A percentile compares a stretch with the other conserved stretches of the same genome.
Evolutionary conservation across 2,113 vertebrate genomes (phyloP).

Genomic region (Genyomyrus donnyi): DNA sequence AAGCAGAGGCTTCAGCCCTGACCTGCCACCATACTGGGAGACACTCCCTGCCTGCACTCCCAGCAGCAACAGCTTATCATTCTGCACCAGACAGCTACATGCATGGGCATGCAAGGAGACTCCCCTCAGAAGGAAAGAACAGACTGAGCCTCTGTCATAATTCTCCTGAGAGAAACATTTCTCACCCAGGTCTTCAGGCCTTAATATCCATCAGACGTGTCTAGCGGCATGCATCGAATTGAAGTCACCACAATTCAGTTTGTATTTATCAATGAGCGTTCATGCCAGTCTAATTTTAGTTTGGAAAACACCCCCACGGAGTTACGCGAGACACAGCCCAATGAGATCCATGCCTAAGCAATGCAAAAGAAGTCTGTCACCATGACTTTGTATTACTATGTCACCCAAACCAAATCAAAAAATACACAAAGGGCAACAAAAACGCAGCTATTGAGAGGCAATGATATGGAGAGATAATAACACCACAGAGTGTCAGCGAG

Average conservation of each 20-base stretch:
- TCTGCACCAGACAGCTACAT: neutral
- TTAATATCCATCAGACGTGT: neutral
- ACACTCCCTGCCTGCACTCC: neutral
- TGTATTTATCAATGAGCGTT: neutral
- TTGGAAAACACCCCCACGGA: neutral
- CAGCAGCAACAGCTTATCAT: neutral
- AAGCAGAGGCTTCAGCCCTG: neutral
- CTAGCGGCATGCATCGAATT: neutral
- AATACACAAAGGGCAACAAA: neutral
- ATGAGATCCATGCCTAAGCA: neutral
- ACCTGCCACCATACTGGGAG: neutral
- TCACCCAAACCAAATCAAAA: neutral
- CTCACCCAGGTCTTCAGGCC: neutral
- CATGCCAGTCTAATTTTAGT: neutral
- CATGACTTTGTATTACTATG: neutral
- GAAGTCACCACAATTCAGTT: neutral
- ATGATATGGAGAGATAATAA: neutral
- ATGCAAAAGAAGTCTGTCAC: neutral
- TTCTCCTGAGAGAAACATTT: neutral
- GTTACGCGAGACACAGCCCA: neutral
- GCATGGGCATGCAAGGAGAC: neutral
- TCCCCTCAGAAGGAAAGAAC: neutral
- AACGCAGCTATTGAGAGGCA: neutral
- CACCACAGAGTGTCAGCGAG: neutral
- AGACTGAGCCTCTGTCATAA: neutral